Percentiles rank a stretch among this genome's conserved stretches.
These are phyloP conservation scores for Sinosuthora webbiana DNA, from an alignment of 2,113 vertebrate species.

Conservation along the genomic window DNA sequence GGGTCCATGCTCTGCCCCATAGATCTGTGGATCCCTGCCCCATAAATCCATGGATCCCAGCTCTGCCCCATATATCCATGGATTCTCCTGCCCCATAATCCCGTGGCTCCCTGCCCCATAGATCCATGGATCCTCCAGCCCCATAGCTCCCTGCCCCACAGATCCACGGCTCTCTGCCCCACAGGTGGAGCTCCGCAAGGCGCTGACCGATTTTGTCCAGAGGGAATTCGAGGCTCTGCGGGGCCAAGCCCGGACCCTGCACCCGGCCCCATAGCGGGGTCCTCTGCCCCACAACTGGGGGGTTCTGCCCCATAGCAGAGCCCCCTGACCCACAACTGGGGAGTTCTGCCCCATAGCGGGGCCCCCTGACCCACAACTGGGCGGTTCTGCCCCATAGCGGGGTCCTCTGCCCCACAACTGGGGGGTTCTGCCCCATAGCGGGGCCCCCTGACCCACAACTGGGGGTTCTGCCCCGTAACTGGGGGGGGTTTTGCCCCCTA, in stretches of 20 bases:
- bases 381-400: too few relatives aligned
- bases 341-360: neutral
- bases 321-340: neutral
- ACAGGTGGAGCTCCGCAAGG: neutral
- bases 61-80: too few relatives aligned
- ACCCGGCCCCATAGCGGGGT: too few relatives aligned
- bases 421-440: neutral
- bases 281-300: too few relatives aligned
- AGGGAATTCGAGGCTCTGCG: neutral
- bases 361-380: neutral
- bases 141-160: neutral
- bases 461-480: neutral
- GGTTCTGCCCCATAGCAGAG: neutral
- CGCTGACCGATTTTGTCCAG: neutral
- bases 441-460: neutral
- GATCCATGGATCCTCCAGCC: too few relatives aligned
- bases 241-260: neutral
- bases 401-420: neutral
- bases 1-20: too few relatives aligned
- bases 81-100: too few relatives aligned
- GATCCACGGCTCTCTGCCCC: neutral
- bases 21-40: too few relatives aligned
- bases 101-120: neutral
- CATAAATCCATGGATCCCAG: too few relatives aligned
- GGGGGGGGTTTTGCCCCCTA: neutral